Evolutionary conservation across 2,888 invertebrate genomes (phyloP), one percentile per base, ranked within the genome.

Genomic region (Cheilosia soror): DNA sequence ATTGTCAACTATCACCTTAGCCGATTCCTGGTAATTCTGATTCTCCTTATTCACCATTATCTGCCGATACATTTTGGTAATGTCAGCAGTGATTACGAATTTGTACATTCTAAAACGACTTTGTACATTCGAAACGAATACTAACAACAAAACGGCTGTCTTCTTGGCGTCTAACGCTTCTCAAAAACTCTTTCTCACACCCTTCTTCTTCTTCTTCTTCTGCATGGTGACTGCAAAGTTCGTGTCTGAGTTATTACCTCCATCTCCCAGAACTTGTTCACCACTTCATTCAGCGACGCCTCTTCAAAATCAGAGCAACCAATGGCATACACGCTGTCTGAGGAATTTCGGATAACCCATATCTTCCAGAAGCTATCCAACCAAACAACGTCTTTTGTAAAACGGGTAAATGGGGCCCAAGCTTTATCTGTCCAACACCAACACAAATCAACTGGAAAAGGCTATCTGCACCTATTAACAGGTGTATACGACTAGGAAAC

Each of bases 71-170:
- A n/a, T n/a, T n/a, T n/a, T n/a, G n/a, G n/a, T n/a, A n/a, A n/a
- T n/a, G n/a, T n/a, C n/a, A n/a, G n/a, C n/a, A n/a, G n/a, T n/a
- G n/a, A n/a, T n/a, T n/a, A n/a, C n/a, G n/a, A n/a, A n/a, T n/a
- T n/a, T n/a, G n/a, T n/a, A n/a, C n/a, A n/a, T n/a, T n/a, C n/a
- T n/a, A n/a, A n/a, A n/a, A n/a, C n/a, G n/a, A n/a, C n/a, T n/a
- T n/a, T n/a, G n/a, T n/a, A n/a, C n/a, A n/a, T n/a, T n/a, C n/a
- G n/a, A n/a, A n/a, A n/a, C n/a, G 20, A 58, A 58, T 33, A 4
- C n/a, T 62, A 5, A 47, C 47, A 2, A 63, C 47, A 63, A 63
- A 62, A n/a, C 60, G 58, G 4, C 40, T 40, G 25, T 58, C 58
- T 9, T 40, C 25, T 58, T 40, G 40, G 0, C 37, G 15, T 6